Base-by-base conservation (phyloP, 2,113 vertebrate species). In the Ranitomeya variabilis region DNA sequence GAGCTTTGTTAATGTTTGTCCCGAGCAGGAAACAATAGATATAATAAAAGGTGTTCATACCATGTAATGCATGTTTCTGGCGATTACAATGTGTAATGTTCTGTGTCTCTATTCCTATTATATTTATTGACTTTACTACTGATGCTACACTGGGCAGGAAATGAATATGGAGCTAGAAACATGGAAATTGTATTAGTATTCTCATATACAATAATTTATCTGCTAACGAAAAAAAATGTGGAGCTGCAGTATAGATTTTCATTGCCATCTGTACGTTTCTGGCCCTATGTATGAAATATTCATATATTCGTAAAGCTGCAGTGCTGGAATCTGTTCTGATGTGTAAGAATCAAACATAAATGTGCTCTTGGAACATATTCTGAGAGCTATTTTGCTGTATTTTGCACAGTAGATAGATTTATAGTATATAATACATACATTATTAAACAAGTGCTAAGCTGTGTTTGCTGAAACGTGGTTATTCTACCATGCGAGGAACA, bases 391-490 rank as follows among this genome's bases (percentile, higher is more conserved):
- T 67, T 73, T 73, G 69, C 69, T 37, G 69, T 37, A 73, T 73
- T 74, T 74, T 74, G 71, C 31, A 19, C 71, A 51, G 71, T 15
- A 45, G n/a, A 31, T 19, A 18, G 79, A 18, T 80, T 60, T 80
- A 60, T 15, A 31, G 26, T 80, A 60, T 80, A 55, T 79, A 31
- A 60, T 80, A 19, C 55, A 80, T 80, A 19, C 79, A 80, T 80
- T 80, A 80, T 80, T 80, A 80, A 80, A 80, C 55, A 31, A 59
- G 78, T 19, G 54, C 21, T 80, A 80, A 26, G 78, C 16, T 60
- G 55, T 60, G 7, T 60, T 52, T 59, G 12, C 55, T 60, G 15
- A 74, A 19, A 74, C 7, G 37, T 26, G 66, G 51, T 51, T 14
- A 23, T 18, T 55, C 19, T 79, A 79, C 54, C 55, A 31, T 80